Evolutionary conservation across 2,113 vertebrate genomes (phyloP), one percentile per base, ranked within the genome.

Genomic region (Mus spicilegus): DNA sequence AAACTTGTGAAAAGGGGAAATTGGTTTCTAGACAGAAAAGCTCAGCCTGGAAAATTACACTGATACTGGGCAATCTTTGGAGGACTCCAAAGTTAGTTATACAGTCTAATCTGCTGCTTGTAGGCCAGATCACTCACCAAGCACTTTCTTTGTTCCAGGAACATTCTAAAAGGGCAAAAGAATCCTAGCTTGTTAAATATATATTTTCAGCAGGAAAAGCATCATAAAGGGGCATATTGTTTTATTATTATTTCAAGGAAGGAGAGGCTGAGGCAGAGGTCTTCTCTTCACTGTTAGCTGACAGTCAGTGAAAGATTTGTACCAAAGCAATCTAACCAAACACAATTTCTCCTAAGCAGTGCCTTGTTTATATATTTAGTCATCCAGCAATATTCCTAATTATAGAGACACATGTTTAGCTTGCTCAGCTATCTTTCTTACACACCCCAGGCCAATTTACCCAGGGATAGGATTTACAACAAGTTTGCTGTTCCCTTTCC

Each of bases 21-120:
- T 19, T 26, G 80, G 28, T 8, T 91, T 94, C 51, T 84, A 51
- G 58, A 87, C 39, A n/a, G 87, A 69, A 89, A 58, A 72, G 22
- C 49, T 82, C 84, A 94, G 82, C 39, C 87, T 80, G 65, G 14
- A 96, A 91, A 93, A 63, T 39, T 93, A 70, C 69, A 90, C 16
- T 93, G 82, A 91, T 54, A 81, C 39, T 42, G 87, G 69, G 39
- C 8, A 75, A 26, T 51, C 54, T 93, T 84, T 58, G 72, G 49
- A 54, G n/a, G 69, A 78, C 22, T 72, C 69, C 65, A 93, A 65
- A 80, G 65, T 16, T 36, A 14, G 65, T 16, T 36, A 14, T 17
- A 28, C 19, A 20, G 17, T 88, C 58, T 85, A 49, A 56, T 70
- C 30, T 65, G 14, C 30, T 56, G 7, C 42, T 75, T 42, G 78